A percentile compares a stretch with the other conserved stretches of the same genome.
Conservation (phyloP, 2,888 invertebrate species). For the Oegoconia quadripuncta region DNA sequence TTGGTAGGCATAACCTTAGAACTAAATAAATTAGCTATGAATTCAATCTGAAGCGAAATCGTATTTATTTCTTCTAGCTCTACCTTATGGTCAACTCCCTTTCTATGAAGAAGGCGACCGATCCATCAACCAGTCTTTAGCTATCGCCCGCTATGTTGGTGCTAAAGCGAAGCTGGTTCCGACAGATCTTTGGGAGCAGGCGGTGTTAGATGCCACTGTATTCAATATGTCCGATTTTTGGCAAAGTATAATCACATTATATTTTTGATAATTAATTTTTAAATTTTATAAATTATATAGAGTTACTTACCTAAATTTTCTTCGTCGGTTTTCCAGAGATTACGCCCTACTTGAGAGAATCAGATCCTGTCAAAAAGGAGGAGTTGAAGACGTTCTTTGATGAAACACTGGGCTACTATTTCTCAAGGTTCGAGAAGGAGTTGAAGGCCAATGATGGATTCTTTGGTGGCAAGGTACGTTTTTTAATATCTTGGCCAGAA, state of each 20-base stretch:
- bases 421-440: constrained; percentile 24
- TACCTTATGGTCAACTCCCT: constrained; percentile 19
- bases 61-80: background rate
- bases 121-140: constrained; percentile 25
- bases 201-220: constrained; percentile 44
- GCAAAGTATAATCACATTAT: constrained; percentile 35
- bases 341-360: constrained; percentile 29
- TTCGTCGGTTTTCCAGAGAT: background rate
- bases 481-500: no score
- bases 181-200: constrained; percentile 43
- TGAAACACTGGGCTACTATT: constrained; percentile 22
- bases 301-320: background rate
- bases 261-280: background rate
- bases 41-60: no score
- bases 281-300: background rate
- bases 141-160: constrained; percentile 57
- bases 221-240: constrained; percentile 41
- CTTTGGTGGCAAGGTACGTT: constrained; percentile 21
- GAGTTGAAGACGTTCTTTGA: constrained; percentile 23
- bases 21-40: no score
- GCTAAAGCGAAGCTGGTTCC: constrained; percentile 48
- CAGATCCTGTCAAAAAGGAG: constrained; percentile 23
- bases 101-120: constrained; percentile 22
- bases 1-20: no score
- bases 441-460: constrained; percentile 22